phyloP scores from a whole-genome alignment of 1,140 invertebrate species.

The Ooceraea biroi region DNA sequence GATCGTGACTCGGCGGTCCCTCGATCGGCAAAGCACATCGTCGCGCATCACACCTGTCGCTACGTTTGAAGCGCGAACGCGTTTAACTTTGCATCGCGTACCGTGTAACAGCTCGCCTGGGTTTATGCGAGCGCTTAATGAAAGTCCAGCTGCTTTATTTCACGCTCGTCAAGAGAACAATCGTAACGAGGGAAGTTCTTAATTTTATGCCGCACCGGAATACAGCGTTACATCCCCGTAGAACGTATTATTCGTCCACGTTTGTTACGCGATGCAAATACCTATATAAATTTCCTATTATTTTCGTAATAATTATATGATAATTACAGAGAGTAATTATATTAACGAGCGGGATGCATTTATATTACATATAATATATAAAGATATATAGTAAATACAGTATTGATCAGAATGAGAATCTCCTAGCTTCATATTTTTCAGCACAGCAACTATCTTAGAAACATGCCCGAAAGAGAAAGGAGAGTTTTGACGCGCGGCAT shows the following conservation, averaged over 20 bases:
- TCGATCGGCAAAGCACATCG: slow-evolving; percentile 9
- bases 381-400: too few relatives aligned
- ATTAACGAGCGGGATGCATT: too few relatives aligned
- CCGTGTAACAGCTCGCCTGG: background rate
- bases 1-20: slow-evolving; percentile 30
- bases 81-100: background rate
- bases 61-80: slow-evolving; percentile 8
- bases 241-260: background rate
- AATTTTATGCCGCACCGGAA: background rate
- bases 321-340: too few relatives aligned
- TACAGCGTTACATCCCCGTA: background rate
- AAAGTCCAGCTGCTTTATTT: slow-evolving; percentile 39
- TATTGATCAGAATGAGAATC: too few relatives aligned
- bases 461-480: too few relatives aligned
- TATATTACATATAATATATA: too few relatives aligned
- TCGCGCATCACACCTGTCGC: background rate
- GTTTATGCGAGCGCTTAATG: slow-evolving; percentile 40
- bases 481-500: slow-evolving; percentile 10
- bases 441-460: background rate
- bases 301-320: background rate
- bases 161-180: background rate
- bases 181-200: background rate
- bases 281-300: too few relatives aligned
- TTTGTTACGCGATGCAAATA: too few relatives aligned
- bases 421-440: background rate